These are phyloP conservation scores for Amphimedon queenslandica DNA, from an alignment of 37 sponge, comb jelly and placozoan species.

Conservation along the genomic window DNA sequence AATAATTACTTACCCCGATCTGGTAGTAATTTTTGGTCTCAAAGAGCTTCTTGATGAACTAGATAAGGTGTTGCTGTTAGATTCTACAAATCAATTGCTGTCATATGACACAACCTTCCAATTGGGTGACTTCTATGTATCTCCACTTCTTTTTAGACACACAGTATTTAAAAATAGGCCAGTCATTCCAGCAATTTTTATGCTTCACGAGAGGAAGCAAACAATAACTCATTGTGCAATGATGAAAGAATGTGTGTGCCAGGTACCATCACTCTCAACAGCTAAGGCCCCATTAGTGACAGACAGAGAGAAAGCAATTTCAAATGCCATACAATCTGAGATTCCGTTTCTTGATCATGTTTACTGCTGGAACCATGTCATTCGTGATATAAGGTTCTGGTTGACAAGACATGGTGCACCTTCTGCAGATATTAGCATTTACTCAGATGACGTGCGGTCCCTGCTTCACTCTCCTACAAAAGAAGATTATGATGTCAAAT, in stretches of 20 bases:
- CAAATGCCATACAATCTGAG: slow-evolving; percentile 18
- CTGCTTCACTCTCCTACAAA: slow-evolving; percentile 14
- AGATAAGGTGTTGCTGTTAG: background rate
- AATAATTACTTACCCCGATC: slow-evolving; percentile 34
- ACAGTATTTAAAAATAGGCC: slow-evolving; percentile 3
- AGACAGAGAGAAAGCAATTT: slow-evolving; percentile 17
- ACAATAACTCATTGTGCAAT: too few relatives aligned
- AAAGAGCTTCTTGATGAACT: slow-evolving; percentile 4
- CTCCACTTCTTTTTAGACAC: slow-evolving; percentile 19
- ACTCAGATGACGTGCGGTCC: slow-evolving; percentile 16
- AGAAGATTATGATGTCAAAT: slow-evolving; percentile 5
- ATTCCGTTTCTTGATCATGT: too few relatives aligned
- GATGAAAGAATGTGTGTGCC: too few relatives aligned
- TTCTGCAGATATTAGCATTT: slow-evolving; percentile 30
- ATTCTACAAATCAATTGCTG: background rate
- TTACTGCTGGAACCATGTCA: slow-evolving; percentile 59
- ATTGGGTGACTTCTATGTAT: slow-evolving; percentile 34
- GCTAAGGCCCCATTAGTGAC: too few relatives aligned
- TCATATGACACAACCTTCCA: slow-evolving; percentile 28
- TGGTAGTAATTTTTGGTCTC: slow-evolving; percentile 13
- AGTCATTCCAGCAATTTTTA: slow-evolving; percentile 1
- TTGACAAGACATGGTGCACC: slow-evolving; percentile 36
- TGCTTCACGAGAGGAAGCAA: background rate
- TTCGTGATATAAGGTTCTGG: slow-evolving; percentile 29
- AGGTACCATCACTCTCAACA: too few relatives aligned